These are phyloP conservation scores for Donacobius atricapilla DNA, from an alignment of 2,113 vertebrate species.

Conservation along the genomic window DNA sequence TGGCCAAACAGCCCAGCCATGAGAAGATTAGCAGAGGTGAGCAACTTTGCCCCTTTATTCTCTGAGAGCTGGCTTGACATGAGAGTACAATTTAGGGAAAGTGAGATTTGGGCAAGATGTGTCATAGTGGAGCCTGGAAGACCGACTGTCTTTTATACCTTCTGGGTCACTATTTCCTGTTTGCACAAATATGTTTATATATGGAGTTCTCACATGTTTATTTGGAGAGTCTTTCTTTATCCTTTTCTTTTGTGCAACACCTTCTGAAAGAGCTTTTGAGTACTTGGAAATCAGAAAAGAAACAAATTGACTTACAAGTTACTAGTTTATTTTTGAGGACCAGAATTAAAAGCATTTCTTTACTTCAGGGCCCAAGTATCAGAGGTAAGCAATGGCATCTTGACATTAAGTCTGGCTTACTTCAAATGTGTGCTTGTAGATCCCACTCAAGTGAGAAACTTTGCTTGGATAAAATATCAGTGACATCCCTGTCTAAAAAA, in stretches of 20 bases:
- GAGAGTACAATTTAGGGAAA: background rate
- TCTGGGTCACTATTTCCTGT: background rate
- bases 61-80: background rate
- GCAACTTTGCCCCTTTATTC: conserved; percentile 38
- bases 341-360: background rate
- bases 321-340: background rate
- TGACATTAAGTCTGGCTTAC: background rate
- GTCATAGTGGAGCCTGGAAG: background rate
- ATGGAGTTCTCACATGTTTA: background rate
- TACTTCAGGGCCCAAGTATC: background rate
- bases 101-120: background rate
- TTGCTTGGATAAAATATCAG: background rate
- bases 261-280: background rate
- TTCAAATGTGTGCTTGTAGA: background rate
- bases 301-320: background rate
- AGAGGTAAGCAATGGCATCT: background rate
- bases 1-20: background rate
- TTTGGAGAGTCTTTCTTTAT: background rate
- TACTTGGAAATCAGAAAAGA: background rate
- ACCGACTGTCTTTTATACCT: background rate
- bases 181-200: background rate
- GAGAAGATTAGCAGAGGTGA: conserved; percentile 47
- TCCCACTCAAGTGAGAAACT: background rate
- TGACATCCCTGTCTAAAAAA: background rate
- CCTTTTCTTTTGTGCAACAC: background rate